Evolutionary conservation across 1,140 invertebrate genomes (phyloP).

Genomic region (Polyergus mexicanus): DNA sequence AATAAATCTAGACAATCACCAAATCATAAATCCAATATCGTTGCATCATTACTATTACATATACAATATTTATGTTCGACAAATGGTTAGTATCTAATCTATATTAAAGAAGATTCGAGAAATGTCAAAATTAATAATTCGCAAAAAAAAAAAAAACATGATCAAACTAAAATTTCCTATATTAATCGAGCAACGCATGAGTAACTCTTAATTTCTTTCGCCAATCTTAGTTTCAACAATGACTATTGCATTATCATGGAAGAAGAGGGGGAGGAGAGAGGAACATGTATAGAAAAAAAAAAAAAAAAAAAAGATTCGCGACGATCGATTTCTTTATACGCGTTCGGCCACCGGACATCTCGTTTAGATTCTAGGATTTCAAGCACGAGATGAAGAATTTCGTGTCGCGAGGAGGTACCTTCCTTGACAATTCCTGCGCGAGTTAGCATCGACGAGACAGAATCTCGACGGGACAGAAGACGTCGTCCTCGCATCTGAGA

Average conservation of each 20-base stretch:
- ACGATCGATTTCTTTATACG: slow-evolving; percentile 38
- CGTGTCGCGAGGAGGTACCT: slow-evolving; percentile 48
- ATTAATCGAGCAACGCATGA: background rate
- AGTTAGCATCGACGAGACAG: slow-evolving; percentile 57
- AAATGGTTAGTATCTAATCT: background rate
- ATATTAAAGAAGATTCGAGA: background rate
- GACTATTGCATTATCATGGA: slow-evolving; percentile 46
- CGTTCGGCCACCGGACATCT: slow-evolving; percentile 46
- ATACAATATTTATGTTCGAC: background rate
- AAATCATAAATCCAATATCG: background rate
- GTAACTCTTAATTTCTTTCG: background rate
- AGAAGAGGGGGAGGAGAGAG: slow-evolving; percentile 8
- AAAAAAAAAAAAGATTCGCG: background rate
- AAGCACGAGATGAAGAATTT: slow-evolving; percentile 49
- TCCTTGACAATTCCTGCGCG: slow-evolving; percentile 68
- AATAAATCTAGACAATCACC: background rate
- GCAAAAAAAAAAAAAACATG: background rate
- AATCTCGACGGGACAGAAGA: slow-evolving; percentile 64
- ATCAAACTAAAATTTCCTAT: background rate
- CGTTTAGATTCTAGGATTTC: slow-evolving; percentile 37
- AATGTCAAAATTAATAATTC: slow-evolving; percentile 9
- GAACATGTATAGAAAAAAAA: no score
- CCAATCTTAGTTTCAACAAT: no score
- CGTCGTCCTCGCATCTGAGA: slow-evolving; percentile 12
- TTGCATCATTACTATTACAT: background rate